phyloP scores from a whole-genome alignment of 2,888 invertebrate species.

The Lepas anatifera region DNA sequence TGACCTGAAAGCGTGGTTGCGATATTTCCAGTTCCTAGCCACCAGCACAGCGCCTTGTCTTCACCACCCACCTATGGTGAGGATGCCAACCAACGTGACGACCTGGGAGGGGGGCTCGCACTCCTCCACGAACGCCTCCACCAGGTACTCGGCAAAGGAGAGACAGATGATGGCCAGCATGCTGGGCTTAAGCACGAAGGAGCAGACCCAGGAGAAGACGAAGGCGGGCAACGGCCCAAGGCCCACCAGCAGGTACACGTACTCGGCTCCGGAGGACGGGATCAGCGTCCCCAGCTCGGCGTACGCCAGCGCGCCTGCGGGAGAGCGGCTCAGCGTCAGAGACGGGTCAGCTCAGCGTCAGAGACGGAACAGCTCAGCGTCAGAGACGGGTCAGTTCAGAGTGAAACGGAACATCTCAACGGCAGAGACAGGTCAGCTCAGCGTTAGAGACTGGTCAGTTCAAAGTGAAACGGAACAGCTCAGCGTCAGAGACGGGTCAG shows the following conservation, averaged over 20 bases:
- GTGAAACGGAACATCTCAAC: too few species aligned
- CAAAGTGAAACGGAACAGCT: too few species aligned
- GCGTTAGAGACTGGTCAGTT: too few species aligned
- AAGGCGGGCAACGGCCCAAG: constrained; percentile 85
- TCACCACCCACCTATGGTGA: constrained; percentile 57
- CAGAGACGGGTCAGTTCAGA: too few species aligned
- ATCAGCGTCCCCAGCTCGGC: constrained; percentile 93
- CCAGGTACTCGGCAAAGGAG: constrained; percentile 86
- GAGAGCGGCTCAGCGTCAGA: too few species aligned
- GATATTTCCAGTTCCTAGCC: too few species aligned
- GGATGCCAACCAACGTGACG: constrained; percentile 75
- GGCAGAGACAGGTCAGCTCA: too few species aligned
- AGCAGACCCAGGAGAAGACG: constrained; percentile 87
- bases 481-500: too few species aligned
- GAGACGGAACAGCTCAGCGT: too few species aligned
- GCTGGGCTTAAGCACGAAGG: constrained; percentile 80
- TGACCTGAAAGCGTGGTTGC: too few species aligned
- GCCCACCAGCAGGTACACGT: constrained; percentile 91
- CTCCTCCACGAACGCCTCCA: constrained; percentile 74
- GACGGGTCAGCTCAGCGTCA: too few species aligned
- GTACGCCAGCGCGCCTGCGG: constrained; percentile 74
- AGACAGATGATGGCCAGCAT: constrained; percentile 89
- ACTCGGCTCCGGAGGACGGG: constrained; percentile 87
- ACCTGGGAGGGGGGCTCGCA: constrained; percentile 71
- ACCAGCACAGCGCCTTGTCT: too few species aligned